These are phyloP conservation scores for Dryocosmus kuriphilus DNA, from an alignment of 2,888 invertebrate genomes.

Conservation along the genomic window DNA sequence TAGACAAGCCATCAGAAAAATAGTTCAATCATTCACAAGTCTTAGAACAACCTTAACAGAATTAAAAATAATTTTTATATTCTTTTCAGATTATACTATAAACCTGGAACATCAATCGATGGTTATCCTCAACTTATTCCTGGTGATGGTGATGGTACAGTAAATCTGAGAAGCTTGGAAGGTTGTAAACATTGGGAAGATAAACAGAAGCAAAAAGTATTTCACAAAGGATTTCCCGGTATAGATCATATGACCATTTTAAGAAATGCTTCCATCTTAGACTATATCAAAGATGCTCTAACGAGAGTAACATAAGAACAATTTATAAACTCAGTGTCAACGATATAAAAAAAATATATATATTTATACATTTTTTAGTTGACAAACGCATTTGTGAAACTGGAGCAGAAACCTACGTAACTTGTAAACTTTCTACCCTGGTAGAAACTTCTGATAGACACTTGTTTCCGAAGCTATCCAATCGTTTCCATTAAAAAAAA, in stretches of 20 bases:
- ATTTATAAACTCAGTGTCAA: background rate
- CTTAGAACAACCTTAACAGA: background rate
- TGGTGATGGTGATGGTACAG: conserved; percentile 98
- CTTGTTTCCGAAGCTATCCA: too few relatives aligned
- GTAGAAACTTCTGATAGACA: too few relatives aligned
- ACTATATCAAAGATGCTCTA: conserved; percentile 82
- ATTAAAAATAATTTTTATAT: conserved; percentile 32
- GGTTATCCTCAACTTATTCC: conserved; percentile 84
- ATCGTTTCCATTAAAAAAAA: too few relatives aligned
- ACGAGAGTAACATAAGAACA: background rate
- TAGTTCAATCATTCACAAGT: too few relatives aligned
- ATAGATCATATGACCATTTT: conserved; percentile 92
- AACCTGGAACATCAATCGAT: conserved; percentile 85
- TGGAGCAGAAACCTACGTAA: background rate
- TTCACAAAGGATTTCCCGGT: conserved; percentile 81
- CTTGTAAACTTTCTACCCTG: background rate
- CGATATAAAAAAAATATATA: background rate
- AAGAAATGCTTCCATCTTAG: conserved; percentile 81
- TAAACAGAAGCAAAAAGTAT: conserved; percentile 83
- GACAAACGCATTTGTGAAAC: background rate
- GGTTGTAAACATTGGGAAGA: conserved; percentile 90
- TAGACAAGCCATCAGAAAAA: too few relatives aligned
- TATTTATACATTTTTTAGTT: background rate
- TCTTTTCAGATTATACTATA: conserved; percentile 74
- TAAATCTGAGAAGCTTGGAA: conserved; percentile 91